Percentiles rank a stretch among this genome's conserved stretches.
Evolutionary conservation across 1,140 invertebrate species (phyloP).

Genomic region (Pseudomyrmex gracilis): DNA sequence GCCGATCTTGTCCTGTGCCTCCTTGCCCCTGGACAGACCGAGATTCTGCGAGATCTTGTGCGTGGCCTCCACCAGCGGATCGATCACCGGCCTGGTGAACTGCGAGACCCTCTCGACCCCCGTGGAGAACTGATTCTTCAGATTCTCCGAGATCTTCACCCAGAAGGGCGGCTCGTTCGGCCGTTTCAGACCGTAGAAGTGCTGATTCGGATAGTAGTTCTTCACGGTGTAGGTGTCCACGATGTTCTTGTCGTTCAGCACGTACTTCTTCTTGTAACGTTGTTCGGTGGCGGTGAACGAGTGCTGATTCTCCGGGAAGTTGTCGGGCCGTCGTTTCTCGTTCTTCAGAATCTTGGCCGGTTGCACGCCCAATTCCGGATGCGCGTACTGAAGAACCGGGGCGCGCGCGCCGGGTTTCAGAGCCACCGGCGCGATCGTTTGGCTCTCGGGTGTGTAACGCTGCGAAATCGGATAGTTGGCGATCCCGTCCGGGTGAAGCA

Average conservation of each 20-base stretch:
- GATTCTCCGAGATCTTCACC: constrained; percentile 89
- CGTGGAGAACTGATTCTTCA: constrained; percentile 90
- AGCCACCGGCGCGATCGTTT: constrained; percentile 83
- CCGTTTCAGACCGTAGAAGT: constrained; percentile 81
- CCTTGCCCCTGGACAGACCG: constrained; percentile 86
- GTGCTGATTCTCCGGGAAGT: constrained; percentile 82
- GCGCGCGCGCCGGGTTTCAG: constrained; percentile 90
- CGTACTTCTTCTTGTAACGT: constrained; percentile 82
- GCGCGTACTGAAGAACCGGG: constrained; percentile 91
- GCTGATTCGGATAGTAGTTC: constrained; percentile 82
- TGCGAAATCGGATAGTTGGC: constrained; percentile 88
- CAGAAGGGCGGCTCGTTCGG: constrained; percentile 88
- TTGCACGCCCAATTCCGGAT: constrained; percentile 91
- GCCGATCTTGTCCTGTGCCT: constrained; percentile 91
- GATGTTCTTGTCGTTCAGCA: constrained; percentile 80
- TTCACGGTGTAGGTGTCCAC: constrained; percentile 79
- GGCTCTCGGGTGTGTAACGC: constrained; percentile 86
- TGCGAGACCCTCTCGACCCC: constrained; percentile 90
- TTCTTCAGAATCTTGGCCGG: constrained; percentile 88
- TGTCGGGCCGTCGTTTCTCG: constrained; percentile 85
- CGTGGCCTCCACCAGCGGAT: constrained; percentile 91
- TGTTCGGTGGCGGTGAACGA: constrained; percentile 80
- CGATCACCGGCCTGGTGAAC: constrained; percentile 89
- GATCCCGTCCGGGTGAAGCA: constrained; percentile 89
- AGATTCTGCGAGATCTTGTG: constrained; percentile 92